Evolutionary conservation across 2,113 vertebrate species (phyloP).

Genomic region (Dryoscopus gambensis): DNA sequence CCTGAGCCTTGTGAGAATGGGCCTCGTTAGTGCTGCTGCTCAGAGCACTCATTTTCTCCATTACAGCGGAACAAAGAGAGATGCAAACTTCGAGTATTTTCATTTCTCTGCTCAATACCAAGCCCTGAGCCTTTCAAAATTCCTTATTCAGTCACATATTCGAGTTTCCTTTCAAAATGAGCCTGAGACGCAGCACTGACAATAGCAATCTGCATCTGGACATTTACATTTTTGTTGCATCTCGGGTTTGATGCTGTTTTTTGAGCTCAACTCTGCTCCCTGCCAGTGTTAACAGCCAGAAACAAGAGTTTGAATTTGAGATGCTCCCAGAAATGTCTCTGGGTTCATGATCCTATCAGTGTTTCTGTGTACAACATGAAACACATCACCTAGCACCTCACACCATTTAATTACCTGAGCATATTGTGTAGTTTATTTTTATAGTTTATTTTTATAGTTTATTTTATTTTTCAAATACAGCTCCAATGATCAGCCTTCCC

Average conservation of each 20-base stretch:
- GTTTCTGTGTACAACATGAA: background rate
- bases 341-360: background rate
- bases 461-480: background rate
- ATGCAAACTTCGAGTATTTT: constrained; percentile 5
- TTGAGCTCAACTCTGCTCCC: background rate
- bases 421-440: background rate
- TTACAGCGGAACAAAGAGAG: background rate
- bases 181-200: background rate
- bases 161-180: background rate
- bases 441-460: too few species aligned
- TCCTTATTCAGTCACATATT: background rate
- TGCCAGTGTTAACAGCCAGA: background rate
- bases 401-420: background rate
- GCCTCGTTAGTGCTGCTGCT: constrained; percentile 19
- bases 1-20: background rate
- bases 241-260: background rate
- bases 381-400: background rate
- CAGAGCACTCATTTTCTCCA: constrained; percentile 25
- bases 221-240: constrained; percentile 14
- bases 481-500: background rate
- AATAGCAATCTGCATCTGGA: constrained; percentile 30
- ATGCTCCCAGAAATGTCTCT: background rate
- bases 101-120: background rate
- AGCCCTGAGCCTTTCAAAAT: background rate
- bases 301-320: background rate